phyloP scores from a whole-genome alignment of 2,113 vertebrate species.

The Zosterops japonicus region DNA sequence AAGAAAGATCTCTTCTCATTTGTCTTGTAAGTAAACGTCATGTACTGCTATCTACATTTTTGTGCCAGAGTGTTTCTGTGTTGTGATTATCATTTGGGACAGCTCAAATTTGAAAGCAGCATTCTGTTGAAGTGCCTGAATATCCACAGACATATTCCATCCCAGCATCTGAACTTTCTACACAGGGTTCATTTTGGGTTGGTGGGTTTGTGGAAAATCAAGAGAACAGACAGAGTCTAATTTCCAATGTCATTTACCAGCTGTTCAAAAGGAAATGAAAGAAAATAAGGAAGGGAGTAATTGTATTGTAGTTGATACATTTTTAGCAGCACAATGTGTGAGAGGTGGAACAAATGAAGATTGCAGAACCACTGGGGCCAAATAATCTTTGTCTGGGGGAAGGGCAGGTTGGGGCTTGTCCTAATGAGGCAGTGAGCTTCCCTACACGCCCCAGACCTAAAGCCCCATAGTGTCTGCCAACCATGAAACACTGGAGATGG shows the following conservation, averaged over 20 bases:
- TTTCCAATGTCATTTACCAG: background rate
- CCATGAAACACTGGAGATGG: background rate
- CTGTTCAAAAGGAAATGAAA: background rate
- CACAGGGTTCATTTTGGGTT: background rate
- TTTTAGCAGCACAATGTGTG: background rate
- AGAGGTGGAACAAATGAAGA: background rate
- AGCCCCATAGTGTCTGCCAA: fast-evolving
- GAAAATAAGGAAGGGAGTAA: background rate
- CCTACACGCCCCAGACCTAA: background rate
- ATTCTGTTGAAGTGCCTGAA: background rate
- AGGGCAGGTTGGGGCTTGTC: background rate
- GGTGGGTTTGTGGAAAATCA: background rate
- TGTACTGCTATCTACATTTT: background rate
- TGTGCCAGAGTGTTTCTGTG: background rate
- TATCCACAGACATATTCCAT: background rate
- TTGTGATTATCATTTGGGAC: background rate
- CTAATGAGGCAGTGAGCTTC: background rate
- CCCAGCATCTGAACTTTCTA: background rate
- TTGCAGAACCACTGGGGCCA: background rate
- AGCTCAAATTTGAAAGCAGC: background rate
- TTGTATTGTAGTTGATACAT: background rate
- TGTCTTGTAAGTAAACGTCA: background rate
- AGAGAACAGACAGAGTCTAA: background rate
- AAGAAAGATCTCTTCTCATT: background rate
- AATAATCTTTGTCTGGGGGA: background rate